Conservation (phyloP, 1,140 invertebrate species). For the Muscidifurax raptorellus region DNA sequence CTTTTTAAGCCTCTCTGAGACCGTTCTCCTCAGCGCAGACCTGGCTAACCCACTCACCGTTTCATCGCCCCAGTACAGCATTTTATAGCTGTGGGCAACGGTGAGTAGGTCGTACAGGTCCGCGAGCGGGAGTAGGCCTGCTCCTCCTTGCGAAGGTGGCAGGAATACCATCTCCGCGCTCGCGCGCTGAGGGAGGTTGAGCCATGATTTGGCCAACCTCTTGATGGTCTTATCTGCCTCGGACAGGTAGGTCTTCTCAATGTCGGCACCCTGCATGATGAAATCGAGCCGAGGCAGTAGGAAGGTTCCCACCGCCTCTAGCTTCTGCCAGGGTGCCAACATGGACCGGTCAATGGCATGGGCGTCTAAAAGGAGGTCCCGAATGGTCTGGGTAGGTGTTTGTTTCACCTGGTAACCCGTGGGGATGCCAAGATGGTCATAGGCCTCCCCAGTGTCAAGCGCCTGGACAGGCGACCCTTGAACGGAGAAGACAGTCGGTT, state of each 20-base stretch:
- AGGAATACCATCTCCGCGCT: constrained; percentile 58
- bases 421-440: constrained; percentile 63
- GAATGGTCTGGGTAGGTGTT: constrained; percentile 54
- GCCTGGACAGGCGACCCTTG: constrained; percentile 19
- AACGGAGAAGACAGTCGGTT: constrained; percentile 43
- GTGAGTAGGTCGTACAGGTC: constrained; percentile 55
- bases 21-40: neutral
- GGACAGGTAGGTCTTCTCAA: constrained; percentile 54
- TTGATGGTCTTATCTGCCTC: constrained; percentile 56
- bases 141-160: constrained; percentile 53
- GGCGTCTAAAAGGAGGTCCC: constrained; percentile 41
- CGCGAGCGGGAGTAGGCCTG: constrained; percentile 55
- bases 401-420: constrained; percentile 57
- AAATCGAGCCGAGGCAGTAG: constrained; percentile 64
- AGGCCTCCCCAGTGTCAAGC: constrained; percentile 53
- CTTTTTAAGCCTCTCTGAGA: constrained; percentile 53
- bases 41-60: constrained; percentile 32
- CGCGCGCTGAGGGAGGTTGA: constrained; percentile 61
- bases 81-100: constrained; percentile 59
- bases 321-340: constrained; percentile 69
- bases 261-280: constrained; percentile 53
- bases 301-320: constrained; percentile 65
- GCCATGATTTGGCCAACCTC: constrained; percentile 57
- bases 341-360: constrained; percentile 52
- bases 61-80: constrained; percentile 56